Evolutionary conservation across 2,797 vertebrate species (phyloP), one percentile per base, ranked within the genome.

Genomic region (Aplochiton taeniatus): DNA sequence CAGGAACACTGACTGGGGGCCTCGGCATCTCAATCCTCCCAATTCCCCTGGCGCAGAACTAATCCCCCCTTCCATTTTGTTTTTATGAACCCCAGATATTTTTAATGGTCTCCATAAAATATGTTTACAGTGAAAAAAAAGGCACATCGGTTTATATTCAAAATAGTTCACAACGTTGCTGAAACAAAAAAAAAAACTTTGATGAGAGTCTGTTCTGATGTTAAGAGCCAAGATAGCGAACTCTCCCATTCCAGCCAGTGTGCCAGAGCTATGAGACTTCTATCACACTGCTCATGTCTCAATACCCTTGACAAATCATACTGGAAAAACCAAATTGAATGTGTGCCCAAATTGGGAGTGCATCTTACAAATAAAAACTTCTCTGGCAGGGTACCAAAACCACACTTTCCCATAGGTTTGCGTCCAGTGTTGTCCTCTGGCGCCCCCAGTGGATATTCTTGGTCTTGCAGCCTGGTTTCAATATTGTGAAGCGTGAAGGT

Each of bases 291-390:
- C 1, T 44, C 58, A 4, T 80, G 69, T 72, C 42, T 77, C 45
- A 83, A 80, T 17, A 77, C 12, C 70, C 76, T 63, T 73, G 78
- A 84, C 76, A 75, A 79, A 80, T 75, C 74, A 73, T 59, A 56
- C 73, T 80, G 77, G 75, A 75, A 73, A 69, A 61, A 78, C 75
- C 73, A 69, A 61, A 71, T n/a, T n/a, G 63, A 82, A 78, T 67
- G 62, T 78, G 73, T 69, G 62, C 72, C 72, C 75, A 68, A 82
- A 80, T 66, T 55, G 10, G 60, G 80, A 73, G 78, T 66, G 6
- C 31, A 78, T 83, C 75, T 74, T 78, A 74, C 74, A 78, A 75
- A 83, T 14, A 7, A 31, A 31, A 77, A 74, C 64, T 74, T 46
- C 9, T 58, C 43, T 79, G 86, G 81, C 82, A 57, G 14, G 0